Conservation (phyloP, 2,888 invertebrate species). For the Athalia circularis region DNA sequence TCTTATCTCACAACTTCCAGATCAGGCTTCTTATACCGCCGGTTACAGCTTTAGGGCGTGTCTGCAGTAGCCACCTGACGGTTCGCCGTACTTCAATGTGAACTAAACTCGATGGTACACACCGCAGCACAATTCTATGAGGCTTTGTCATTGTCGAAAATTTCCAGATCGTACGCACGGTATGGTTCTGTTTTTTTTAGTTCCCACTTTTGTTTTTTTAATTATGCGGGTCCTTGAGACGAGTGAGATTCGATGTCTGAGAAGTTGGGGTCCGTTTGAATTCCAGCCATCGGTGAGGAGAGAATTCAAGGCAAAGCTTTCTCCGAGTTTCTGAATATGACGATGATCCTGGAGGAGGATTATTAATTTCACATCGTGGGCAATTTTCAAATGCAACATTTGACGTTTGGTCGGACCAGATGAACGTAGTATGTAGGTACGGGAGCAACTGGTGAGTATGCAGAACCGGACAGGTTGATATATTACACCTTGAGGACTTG, state of each 20-base stretch:
- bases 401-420: conserved; percentile 15
- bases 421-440: conserved; percentile 13
- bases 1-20: too few species aligned
- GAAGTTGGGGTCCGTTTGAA: too few species aligned
- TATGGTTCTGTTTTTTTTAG: too few species aligned
- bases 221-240: too few species aligned
- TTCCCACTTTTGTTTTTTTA: too few species aligned
- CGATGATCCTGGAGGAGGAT: background rate
- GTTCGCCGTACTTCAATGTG: background rate
- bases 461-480: conserved; percentile 24
- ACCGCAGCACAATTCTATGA: background rate
- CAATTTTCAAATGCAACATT: conserved; percentile 24
- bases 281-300: background rate
- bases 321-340: too few species aligned
- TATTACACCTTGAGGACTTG: conserved; percentile 6
- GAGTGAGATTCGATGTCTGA: too few species aligned
- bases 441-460: background rate
- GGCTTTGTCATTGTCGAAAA: background rate
- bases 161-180: too few species aligned
- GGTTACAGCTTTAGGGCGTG: too few species aligned
- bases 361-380: conserved; percentile 28
- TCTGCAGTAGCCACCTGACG: background rate
- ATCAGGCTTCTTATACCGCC: too few species aligned
- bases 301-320: conserved; percentile 16
- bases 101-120: background rate